phyloP scores from a whole-genome alignment of 2,888 invertebrate genomes.

The Serrognathus titanus region DNA sequence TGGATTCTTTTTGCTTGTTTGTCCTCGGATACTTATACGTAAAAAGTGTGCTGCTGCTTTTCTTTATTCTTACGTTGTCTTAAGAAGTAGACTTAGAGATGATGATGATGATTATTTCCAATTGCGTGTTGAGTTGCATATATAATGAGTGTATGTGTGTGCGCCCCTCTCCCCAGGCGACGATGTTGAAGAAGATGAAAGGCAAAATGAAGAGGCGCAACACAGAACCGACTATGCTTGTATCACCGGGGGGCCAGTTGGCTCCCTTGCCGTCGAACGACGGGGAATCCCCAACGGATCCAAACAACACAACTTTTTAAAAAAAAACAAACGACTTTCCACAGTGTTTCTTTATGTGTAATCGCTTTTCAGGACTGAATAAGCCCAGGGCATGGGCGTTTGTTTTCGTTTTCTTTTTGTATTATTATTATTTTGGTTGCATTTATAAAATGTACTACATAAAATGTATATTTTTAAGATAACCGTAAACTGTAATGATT shows the following conservation, averaged over 20 bases:
- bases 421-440: constrained; percentile 21
- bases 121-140: constrained; percentile 5
- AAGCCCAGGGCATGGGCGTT: constrained; percentile 9
- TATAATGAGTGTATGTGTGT: constrained; percentile 6
- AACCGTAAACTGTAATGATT: constrained; percentile 54
- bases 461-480: constrained; percentile 35
- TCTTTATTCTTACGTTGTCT: neutral
- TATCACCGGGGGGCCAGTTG: constrained; percentile 52
- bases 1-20: neutral
- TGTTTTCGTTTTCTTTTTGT: neutral
- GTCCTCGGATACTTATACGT: neutral
- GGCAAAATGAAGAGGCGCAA: constrained; percentile 95
- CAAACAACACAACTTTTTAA: constrained; percentile 48
- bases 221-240: constrained; percentile 78
- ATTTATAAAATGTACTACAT: constrained; percentile 38
- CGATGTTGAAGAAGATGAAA: constrained; percentile 98
- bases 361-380: neutral
- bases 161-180: constrained; percentile 74
- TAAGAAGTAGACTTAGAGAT: neutral
- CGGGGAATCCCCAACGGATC: constrained; percentile 50
- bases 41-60: neutral
- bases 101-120: neutral
- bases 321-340: constrained; percentile 23
- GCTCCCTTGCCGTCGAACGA: constrained; percentile 50
- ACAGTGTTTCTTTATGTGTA: neutral